These are phyloP conservation scores for Arctopsyche grandis DNA, from an alignment of 1,140 invertebrate species.

Conservation along the genomic window DNA sequence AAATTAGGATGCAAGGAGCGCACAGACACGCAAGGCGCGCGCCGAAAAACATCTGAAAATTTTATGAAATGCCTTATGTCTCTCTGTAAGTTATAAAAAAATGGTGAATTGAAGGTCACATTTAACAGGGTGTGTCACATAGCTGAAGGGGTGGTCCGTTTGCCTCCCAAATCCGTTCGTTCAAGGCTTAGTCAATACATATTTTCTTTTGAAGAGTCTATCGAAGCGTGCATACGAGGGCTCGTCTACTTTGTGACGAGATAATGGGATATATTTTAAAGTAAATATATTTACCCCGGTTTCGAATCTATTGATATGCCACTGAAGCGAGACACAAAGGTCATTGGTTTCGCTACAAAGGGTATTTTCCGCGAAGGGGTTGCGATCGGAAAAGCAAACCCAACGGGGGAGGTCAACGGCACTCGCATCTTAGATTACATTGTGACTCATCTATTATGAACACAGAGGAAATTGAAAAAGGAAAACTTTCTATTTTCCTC, in stretches of 20 bases:
- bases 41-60: no score
- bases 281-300: neutral
- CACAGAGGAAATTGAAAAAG: conserved; percentile 2
- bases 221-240: no score
- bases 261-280: neutral
- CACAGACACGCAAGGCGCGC: no score
- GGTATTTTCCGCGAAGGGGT: conserved; percentile 7
- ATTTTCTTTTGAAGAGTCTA: no score
- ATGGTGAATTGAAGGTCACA: no score
- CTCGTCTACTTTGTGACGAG: neutral
- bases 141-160: no score
- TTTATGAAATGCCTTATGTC: no score
- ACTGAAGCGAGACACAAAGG: conserved; percentile 28
- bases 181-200: no score
- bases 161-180: no score
- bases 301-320: conserved; percentile 11
- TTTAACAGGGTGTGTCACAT: no score
- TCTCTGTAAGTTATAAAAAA: no score
- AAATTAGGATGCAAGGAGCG: no score
- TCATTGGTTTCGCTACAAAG: conserved; percentile 23
- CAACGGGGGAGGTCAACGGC: conserved; percentile 16
- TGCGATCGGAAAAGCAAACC: conserved; percentile 41
- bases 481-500: neutral
- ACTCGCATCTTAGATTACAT: conserved; percentile 36
- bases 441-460: conserved; percentile 38